Percentiles rank a stretch among this genome's conserved stretches.
Conservation (phyloP, 2,888 invertebrate species). For the Choristoneura rosaceana region DNA sequence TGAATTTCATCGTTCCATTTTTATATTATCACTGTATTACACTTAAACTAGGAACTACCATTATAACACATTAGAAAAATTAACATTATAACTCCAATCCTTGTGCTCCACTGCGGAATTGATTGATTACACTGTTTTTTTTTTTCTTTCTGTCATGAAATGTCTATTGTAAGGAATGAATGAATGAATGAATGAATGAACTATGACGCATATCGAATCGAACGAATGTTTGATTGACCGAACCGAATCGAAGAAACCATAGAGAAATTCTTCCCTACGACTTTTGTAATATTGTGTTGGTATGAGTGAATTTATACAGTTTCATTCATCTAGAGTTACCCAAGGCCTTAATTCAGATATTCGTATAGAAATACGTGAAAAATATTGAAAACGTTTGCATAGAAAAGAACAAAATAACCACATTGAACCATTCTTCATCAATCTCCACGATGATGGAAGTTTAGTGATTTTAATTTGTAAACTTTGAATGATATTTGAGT, state of each 20-base stretch:
- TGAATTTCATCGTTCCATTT: conserved; percentile 32
- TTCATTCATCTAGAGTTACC: too few relatives aligned
- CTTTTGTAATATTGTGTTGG: neutral
- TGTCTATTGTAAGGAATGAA: neutral
- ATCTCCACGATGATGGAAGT: too few relatives aligned
- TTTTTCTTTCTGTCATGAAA: conserved; percentile 31
- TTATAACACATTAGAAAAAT: conserved; percentile 37
- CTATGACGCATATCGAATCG: conserved; percentile 16
- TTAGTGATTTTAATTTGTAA: too few relatives aligned
- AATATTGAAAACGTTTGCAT: too few relatives aligned
- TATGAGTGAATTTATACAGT: neutral
- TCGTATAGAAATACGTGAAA: too few relatives aligned
- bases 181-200: conserved; percentile 26
- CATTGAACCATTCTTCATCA: too few relatives aligned
- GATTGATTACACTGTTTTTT: conserved; percentile 42
- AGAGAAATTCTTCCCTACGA: neutral
- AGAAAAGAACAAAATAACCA: too few relatives aligned
- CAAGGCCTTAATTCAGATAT: too few relatives aligned
- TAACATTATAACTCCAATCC: conserved; percentile 38
- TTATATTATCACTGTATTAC: conserved; percentile 18
- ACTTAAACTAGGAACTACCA: conserved; percentile 27
- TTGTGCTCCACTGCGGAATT: conserved; percentile 29
- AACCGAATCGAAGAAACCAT: conserved; percentile 6
- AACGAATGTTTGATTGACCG: neutral
- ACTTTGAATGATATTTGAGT: too few relatives aligned